Evolutionary conservation across 2,888 invertebrate species (phyloP).

Genomic region (Caenorhabditis sp.): DNA sequence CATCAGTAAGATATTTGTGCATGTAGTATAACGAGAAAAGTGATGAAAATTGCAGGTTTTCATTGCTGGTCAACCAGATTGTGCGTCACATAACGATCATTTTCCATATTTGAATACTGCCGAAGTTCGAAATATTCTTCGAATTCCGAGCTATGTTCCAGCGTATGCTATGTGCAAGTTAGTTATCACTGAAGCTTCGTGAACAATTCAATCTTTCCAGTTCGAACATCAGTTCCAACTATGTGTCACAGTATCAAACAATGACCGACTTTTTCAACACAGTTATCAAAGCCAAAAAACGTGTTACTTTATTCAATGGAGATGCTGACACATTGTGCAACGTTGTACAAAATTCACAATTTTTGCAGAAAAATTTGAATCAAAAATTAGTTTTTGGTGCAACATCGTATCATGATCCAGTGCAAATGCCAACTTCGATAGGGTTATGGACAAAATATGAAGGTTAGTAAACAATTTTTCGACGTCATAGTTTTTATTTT

Average conservation of each 20-base stretch:
- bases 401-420: conserved; percentile 37
- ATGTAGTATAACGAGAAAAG: background rate
- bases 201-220: conserved; percentile 16
- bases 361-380: conserved; percentile 70
- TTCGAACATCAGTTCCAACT: conserved; percentile 25
- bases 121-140: conserved; percentile 51
- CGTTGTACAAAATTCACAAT: conserved; percentile 74
- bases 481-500: background rate
- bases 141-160: conserved; percentile 51
- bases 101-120: conserved; percentile 53
- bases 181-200: background rate
- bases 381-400: conserved; percentile 48
- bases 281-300: conserved; percentile 23
- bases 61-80: conserved; percentile 47
- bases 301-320: conserved; percentile 73
- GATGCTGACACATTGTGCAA: conserved; percentile 74
- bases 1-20: background rate
- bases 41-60: background rate
- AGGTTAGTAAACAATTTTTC: conserved; percentile 32
- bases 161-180: conserved; percentile 59
- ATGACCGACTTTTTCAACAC: conserved; percentile 28
- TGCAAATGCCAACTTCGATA: conserved; percentile 52
- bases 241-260: conserved; percentile 57
- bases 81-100: conserved; percentile 59
- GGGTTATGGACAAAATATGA: conserved; percentile 61